Evolutionary conservation across 2,888 invertebrate species (phyloP), one percentile per base, ranked within the genome.

Genomic region (Dysmachus trigonus): DNA sequence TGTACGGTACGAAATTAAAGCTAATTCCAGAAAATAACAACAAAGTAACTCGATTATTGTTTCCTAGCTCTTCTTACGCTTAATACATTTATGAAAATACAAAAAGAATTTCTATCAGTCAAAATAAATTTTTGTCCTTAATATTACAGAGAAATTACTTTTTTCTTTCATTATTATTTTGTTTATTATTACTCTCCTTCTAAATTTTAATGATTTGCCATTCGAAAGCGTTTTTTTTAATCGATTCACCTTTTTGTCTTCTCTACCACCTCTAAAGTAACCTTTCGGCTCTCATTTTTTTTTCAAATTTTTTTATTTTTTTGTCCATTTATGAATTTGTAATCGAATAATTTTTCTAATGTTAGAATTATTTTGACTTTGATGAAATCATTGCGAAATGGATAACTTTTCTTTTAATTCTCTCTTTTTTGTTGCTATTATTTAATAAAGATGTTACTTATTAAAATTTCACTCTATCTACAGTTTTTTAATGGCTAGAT

Each of bases 91-190:
- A 83, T 83, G 83, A 83, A 83, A 83, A 83, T 83, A 83, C 83
- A 83, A 83, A 82, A 83, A 72, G 83, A 83, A 83, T 83, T 71
- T 83, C 83, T 83, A 83, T 83, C 83, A 83, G 83, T 83, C 83
- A 83, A 83, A 83, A 83, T 83, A 83, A 83, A 83, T 72, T 72
- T 82, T 83, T 72, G 38, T 83, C 47, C 72, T 83, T 83, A 83
- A 33, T n/a, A 41, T n/a, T 35, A 30, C 72, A 72, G 27, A 83
- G 83, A 83, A 77, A 83, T 83, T 83, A 38, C n/a, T 41, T 72
- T 41, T 83, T 72, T 62, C 41, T n/a, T n/a, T n/a, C n/a, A n/a
- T n/a, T n/a, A 27, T 72, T 62, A 62, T 62, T 62, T 62, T 62
- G 18, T 62, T 62, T 27, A 47, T 62, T 62, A 62, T 18, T 62